Evolutionary conservation across 2,888 invertebrate species (phyloP).

Genomic region (Koerneria pararmatus): DNA sequence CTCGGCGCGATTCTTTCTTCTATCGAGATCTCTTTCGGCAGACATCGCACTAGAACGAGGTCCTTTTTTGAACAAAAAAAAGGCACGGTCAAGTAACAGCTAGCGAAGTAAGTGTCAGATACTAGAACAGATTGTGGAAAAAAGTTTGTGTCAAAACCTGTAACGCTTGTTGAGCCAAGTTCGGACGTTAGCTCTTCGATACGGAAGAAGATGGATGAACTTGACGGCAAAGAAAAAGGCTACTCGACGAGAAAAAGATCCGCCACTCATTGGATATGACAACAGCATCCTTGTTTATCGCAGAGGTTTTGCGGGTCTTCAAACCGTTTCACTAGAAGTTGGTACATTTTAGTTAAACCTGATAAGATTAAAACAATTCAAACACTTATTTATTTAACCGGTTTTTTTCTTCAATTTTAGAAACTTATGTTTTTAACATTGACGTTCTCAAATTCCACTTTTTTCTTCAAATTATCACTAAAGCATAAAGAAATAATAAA

Average conservation of each 20-base stretch:
- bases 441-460: too few species aligned
- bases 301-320: slow-evolving; percentile 37
- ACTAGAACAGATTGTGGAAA: background rate
- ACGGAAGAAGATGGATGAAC: slow-evolving; percentile 42
- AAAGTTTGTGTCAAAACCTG: background rate
- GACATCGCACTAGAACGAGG: slow-evolving; percentile 28
- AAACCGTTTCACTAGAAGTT: slow-evolving; percentile 28
- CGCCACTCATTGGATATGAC: slow-evolving; percentile 3
- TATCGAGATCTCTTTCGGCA: slow-evolving; percentile 48
- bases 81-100: too few species aligned
- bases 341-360: too few species aligned
- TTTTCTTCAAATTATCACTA: too few species aligned
- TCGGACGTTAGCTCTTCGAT: slow-evolving; percentile 39
- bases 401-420: too few species aligned
- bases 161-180: slow-evolving; percentile 35
- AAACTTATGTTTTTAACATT: too few species aligned
- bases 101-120: too few species aligned
- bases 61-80: too few species aligned
- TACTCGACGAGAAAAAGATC: slow-evolving; percentile 3
- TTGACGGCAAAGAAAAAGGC: slow-evolving; percentile 19
- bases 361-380: too few species aligned
- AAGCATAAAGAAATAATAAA: too few species aligned
- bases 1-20: slow-evolving; percentile 45
- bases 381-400: too few species aligned
- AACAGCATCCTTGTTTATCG: slow-evolving; percentile 21